phyloP scores from a whole-genome alignment of 1,140 invertebrate genomes.

The Euglossa dilemma region DNA sequence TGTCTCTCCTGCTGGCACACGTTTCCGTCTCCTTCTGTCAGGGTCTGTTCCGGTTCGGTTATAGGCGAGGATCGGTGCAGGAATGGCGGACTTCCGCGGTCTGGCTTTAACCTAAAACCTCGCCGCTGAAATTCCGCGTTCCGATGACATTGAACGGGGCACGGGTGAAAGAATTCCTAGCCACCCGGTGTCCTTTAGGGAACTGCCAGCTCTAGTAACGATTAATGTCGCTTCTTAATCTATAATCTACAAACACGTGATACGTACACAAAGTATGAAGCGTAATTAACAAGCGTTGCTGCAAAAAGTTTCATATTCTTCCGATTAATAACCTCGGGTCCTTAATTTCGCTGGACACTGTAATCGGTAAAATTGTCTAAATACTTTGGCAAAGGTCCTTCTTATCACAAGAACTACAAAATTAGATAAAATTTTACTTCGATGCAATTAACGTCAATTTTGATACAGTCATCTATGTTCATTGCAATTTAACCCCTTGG shows the following conservation, averaged over 20 bases:
- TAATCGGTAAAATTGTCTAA: slow-evolving; percentile 25
- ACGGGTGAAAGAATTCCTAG: slow-evolving; percentile 28
- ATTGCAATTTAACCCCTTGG: too few relatives aligned
- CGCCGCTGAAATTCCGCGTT: neutral
- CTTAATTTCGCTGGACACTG: slow-evolving; percentile 68
- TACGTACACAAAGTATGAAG: too few relatives aligned
- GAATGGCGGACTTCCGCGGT: neutral
- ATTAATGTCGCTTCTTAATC: too few relatives aligned
- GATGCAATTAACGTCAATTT: too few relatives aligned
- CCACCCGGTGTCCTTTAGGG: neutral
- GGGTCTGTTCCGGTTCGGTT: neutral
- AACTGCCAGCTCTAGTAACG: too few relatives aligned
- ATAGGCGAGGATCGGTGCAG: neutral
- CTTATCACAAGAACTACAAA: too few relatives aligned
- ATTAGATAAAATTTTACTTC: too few relatives aligned
- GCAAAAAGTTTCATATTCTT: slow-evolving; percentile 55
- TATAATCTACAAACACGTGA: too few relatives aligned
- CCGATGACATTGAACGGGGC: slow-evolving; percentile 19
- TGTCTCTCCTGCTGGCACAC: accelerated
- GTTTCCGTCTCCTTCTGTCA: too few relatives aligned
- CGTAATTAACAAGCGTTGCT: too few relatives aligned
- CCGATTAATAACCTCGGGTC: slow-evolving; percentile 70
- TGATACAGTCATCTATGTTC: too few relatives aligned
- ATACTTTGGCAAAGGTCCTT: neutral
- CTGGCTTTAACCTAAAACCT: slow-evolving; percentile 11